Evolutionary conservation across 2,888 invertebrate species (phyloP), one percentile per base, ranked within the genome.

Genomic region (Gryllus longicercus): DNA sequence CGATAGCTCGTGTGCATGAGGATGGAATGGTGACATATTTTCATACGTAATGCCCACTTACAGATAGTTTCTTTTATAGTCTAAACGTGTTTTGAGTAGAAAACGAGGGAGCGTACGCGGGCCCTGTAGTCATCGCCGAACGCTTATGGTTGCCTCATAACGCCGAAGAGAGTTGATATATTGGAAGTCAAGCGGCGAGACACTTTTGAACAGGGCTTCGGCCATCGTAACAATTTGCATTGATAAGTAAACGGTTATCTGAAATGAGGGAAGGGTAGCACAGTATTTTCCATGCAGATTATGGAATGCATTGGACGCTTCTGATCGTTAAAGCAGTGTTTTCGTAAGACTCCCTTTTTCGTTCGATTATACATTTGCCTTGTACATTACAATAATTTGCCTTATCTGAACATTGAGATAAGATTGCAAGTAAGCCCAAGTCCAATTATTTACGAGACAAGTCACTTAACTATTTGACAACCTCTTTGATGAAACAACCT

Each of bases 1-100:
- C 63, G 63, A 63, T 63, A 63, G 63, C 63, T 16, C n/a, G 63
- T 63, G 63, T 63, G n/a, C n/a, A 63, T 63, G 63, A 63, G 12
- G 63, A 63, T 63, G 63, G 63, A 63, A 16, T 63, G 63, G 63
- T 63, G 63, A 63, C 63, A 63, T 63, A 63, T 63, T 63, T n/a
- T 63, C 63, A 63, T 63, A 63, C 63, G 63, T 63, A 63, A 63
- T 63, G 63, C 63, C 63, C 63, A 63, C 63, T 63, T 63, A 63
- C 16, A 63, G 63, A 63, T 63, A 63, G 63, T 63, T 63, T 63
- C 63, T 63, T 63, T 63, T 63, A 14, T 63, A 63, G 63, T 63
- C 63, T n/a, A 14, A n/a, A 63, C 63, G 63, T 63, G 63, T 63
- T 63, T 63, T 63, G 63, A 18, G n/a, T 63, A n/a, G 63, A 63